phyloP scores from a whole-genome alignment of 2,113 vertebrate genomes.

The Oncorhynchus mykiss region DNA sequence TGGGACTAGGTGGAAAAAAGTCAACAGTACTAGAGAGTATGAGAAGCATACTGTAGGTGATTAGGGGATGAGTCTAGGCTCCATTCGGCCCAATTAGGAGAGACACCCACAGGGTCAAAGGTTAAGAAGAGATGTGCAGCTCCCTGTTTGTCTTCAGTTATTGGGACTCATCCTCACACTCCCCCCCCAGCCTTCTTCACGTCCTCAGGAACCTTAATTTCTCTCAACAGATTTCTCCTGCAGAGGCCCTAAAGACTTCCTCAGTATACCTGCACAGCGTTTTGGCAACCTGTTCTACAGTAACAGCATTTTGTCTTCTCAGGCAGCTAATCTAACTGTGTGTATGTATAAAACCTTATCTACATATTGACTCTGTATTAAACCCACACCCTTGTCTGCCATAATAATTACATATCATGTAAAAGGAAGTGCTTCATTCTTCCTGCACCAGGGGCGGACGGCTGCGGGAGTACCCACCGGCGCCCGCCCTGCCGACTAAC shows the following conservation, averaged over 20 bases:
- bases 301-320: slow-evolving; percentile 49
- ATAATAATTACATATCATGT: slow-evolving; percentile 73
- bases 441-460: slow-evolving; percentile 72
- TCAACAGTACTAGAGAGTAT: no score
- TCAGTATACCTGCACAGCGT: slow-evolving; percentile 64
- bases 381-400: slow-evolving; percentile 74
- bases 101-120: neutral
- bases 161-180: slow-evolving; percentile 19
- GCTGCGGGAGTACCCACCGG: slow-evolving; percentile 66
- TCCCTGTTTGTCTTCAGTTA: neutral
- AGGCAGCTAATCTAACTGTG: slow-evolving; percentile 55
- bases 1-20: no score
- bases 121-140: neutral
- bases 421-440: slow-evolving; percentile 64
- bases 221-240: slow-evolving; percentile 57
- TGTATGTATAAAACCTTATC: slow-evolving; percentile 63
- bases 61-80: neutral
- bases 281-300: slow-evolving; percentile 62
- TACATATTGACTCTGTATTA: slow-evolving; percentile 80
- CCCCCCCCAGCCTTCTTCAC: slow-evolving; percentile 24
- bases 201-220: slow-evolving; percentile 34
- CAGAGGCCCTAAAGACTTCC: slow-evolving; percentile 63
- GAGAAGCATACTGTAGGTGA: neutral
- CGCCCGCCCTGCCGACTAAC: slow-evolving; percentile 52
- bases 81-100: slow-evolving; percentile 8